These are phyloP conservation scores for Heliocidaris tuberculata DNA, from an alignment of 35 echinoderm and acorn worm species.

Conservation along the genomic window DNA sequence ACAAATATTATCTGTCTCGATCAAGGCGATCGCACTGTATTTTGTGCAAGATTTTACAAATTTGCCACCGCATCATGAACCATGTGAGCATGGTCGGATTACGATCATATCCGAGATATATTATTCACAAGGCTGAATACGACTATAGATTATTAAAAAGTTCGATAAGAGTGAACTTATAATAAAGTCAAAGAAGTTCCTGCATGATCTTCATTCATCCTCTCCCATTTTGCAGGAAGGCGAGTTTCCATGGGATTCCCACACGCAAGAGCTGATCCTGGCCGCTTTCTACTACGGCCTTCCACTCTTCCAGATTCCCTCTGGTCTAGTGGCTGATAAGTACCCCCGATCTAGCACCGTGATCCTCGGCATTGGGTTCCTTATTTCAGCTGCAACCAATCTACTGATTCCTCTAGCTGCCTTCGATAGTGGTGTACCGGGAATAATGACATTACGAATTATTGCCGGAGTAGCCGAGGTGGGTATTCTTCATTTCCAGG, in stretches of 20 bases:
- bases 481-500: neutral
- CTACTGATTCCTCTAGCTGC: slow-evolving; percentile 79
- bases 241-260: slow-evolving; percentile 78
- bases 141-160: no score
- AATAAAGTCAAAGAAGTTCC: no score
- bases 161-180: no score
- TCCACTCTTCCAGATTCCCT: slow-evolving; percentile 83
- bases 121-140: no score
- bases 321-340: slow-evolving; percentile 65
- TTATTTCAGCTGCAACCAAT: slow-evolving; percentile 71
- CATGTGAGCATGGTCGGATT: no score
- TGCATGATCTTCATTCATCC: no score
- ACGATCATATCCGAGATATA: no score
- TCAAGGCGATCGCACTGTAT: no score
- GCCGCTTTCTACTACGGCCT: slow-evolving; percentile 92
- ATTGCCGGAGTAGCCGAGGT: slow-evolving; percentile 91
- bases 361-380: slow-evolving; percentile 67
- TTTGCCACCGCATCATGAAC: no score
- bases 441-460: slow-evolving; percentile 66
- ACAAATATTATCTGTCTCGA: no score
- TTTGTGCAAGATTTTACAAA: no score
- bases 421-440: slow-evolving; percentile 34
- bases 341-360: slow-evolving; percentile 53
- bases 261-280: slow-evolving; percentile 80
- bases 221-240: slow-evolving; percentile 44